A percentile compares a stretch with the other conserved stretches of the same genome.
Conservation (phyloP, 2,113 vertebrate genomes). For the Rissa tridactyla region DNA sequence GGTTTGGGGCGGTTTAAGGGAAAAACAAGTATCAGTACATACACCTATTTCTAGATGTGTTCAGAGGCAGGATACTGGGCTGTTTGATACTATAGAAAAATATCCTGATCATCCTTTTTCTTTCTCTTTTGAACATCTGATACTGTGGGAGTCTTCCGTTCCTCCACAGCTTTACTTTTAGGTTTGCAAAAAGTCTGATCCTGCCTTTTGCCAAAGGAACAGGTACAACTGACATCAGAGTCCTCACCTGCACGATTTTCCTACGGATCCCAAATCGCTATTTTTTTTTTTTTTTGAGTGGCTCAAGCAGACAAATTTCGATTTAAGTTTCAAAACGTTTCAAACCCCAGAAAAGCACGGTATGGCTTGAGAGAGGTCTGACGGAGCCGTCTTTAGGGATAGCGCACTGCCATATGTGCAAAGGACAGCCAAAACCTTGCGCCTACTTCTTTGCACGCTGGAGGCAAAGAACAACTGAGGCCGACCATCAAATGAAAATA, state of each 20-base stretch:
- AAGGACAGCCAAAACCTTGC: neutral
- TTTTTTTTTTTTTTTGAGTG: neutral
- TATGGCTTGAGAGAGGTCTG: neutral
- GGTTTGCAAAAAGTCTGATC: neutral
- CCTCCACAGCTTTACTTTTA: neutral
- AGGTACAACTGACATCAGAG: neutral
- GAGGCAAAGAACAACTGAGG: neutral
- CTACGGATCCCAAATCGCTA: neutral
- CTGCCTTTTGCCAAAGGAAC: neutral
- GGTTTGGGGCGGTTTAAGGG: neutral
- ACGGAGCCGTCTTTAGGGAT: neutral
- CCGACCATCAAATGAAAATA: neutral
- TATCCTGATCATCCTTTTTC: neutral
- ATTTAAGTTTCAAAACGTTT: neutral
- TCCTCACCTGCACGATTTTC: neutral
- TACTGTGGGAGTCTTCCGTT: neutral
- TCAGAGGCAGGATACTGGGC: neutral
- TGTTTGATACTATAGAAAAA: neutral
- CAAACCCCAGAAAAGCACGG: neutral
- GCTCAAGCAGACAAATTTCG: neutral
- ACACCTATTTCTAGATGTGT: neutral
- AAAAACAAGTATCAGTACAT: neutral
- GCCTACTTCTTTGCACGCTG: neutral
- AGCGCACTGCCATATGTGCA: fast-evolving
- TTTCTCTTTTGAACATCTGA: neutral